A percentile compares a stretch with the other conserved stretches of the same genome.
Conservation (phyloP, 2,797 vertebrate species). For the Salmo trutta region DNA sequence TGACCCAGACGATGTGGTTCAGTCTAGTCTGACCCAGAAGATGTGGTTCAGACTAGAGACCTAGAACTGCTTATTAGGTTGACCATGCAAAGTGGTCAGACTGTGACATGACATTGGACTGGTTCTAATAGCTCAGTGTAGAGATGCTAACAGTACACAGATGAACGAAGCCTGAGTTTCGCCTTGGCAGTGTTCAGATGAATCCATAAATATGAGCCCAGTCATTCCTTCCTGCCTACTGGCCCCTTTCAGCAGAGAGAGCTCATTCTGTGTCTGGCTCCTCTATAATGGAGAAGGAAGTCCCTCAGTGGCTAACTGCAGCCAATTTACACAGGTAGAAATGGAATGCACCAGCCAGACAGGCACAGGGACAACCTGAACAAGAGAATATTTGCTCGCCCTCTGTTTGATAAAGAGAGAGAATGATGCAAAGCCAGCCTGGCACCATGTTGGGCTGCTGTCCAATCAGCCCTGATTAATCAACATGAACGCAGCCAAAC, state of each 20-base stretch:
- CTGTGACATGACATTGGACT: background rate
- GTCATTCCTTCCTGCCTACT: background rate
- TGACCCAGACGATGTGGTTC: too few species aligned
- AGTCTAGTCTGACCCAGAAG: conserved; percentile 27
- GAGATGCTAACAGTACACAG: too few species aligned
- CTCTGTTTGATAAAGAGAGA: background rate
- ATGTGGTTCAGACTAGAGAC: conserved; percentile 44
- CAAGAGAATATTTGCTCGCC: background rate
- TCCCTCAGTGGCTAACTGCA: conserved; percentile 6
- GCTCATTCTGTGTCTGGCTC: background rate
- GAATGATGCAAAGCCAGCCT: background rate
- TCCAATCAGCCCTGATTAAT: background rate
- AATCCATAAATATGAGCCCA: background rate
- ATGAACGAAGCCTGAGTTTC: too few species aligned
- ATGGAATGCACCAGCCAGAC: background rate
- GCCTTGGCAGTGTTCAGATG: background rate
- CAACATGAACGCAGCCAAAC: conserved; percentile 11
- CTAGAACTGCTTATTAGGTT: background rate
- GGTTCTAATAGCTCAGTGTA: too few species aligned
- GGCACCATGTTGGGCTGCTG: too few species aligned
- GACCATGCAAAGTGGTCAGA: background rate
- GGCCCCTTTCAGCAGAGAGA: conserved; percentile 5
- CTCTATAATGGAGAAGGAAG: conserved; percentile 7
- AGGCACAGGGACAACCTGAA: background rate
- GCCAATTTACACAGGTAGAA: background rate